These are phyloP conservation scores for Chrysomallon squamiferum DNA, from an alignment of 1,140 invertebrate species.

Conservation along the genomic window DNA sequence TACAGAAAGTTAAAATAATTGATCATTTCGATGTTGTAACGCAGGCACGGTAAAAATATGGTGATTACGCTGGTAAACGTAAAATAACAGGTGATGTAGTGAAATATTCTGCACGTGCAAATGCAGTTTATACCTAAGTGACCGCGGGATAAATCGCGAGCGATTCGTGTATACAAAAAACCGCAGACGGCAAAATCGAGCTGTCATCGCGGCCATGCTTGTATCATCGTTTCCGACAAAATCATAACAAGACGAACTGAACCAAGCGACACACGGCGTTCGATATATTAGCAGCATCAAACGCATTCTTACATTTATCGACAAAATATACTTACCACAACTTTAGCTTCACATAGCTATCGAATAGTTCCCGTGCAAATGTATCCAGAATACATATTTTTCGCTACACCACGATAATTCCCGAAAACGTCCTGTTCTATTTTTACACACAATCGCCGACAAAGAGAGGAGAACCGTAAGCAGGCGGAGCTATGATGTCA, in stretches of 20 bases:
- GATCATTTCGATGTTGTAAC: too few relatives aligned
- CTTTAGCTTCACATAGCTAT: background rate
- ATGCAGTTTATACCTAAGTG: too few relatives aligned
- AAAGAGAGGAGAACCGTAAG: conserved; percentile 7
- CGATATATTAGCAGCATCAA: background rate
- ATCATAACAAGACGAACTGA: background rate
- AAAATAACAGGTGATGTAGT: too few relatives aligned
- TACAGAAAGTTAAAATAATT: too few relatives aligned
- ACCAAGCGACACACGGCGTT: background rate
- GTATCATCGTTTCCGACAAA: too few relatives aligned
- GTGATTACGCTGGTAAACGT: too few relatives aligned
- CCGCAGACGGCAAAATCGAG: too few relatives aligned
- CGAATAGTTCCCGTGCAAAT: background rate
- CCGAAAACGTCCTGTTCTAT: background rate
- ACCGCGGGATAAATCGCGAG: too few relatives aligned
- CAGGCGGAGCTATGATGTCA: conserved; percentile 8
- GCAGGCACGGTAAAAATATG: too few relatives aligned
- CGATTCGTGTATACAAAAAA: too few relatives aligned
- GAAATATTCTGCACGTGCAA: too few relatives aligned
- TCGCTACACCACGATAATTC: background rate
- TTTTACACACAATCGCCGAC: conserved; percentile 11
- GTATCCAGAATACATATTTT: background rate
- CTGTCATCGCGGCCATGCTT: too few relatives aligned
- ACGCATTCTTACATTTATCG: background rate
- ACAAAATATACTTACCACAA: background rate